Base-by-base conservation (phyloP, 2,797 vertebrate genomes). In the Tachyglossus aculeatus region DNA sequence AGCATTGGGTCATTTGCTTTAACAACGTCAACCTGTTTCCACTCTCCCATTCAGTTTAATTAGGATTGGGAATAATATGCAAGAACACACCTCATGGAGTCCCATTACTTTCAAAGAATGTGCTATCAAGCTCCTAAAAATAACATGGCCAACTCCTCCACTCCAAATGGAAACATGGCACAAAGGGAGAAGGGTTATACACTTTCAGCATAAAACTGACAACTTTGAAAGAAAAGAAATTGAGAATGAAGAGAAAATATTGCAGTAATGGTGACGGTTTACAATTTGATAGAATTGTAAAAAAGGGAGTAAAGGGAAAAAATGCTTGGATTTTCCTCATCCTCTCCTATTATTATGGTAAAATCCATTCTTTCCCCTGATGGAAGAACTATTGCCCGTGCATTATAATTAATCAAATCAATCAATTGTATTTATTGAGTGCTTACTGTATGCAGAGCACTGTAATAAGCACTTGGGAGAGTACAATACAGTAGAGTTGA, bases 1-100 rank as follows among this genome's bases (percentile, higher is more conserved):
- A 84, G 83, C 74, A 75, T 59, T 85, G 87, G 82, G 84, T 85
- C 89, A 88, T 92, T 92, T 91, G 88, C 86, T 89, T 90, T 91
- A 87, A 88, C 88, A 90, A 71, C 78, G 81, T 84, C 88, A 88
- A 84, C 86, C 83, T 88, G 55, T 55, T 88, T 82, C 88, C 71
- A 48, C 37, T 86, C 80, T 79, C 65, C 66, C 67, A 71, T 89
- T 88, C 60, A 33, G 48, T 81, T 90, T 90, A 91, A 91, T 90
- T 89, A 91, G 82, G 48, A 84, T 77, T 85, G 75, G 82, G 83
- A 89, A 72, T 56, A 88, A 82, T 81, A 85, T 79, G 72, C 80
- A 89, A 81, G 80, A 87, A 55, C 71, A 83, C 77, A 82, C 79
- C 83, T 89, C 77, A 58, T 78, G 71, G 65, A 74, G 71, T 83